A percentile compares a stretch with the other conserved stretches of the same genome.
Conservation (phyloP, 2,888 invertebrate genomes). For the Anodontia alba region DNA sequence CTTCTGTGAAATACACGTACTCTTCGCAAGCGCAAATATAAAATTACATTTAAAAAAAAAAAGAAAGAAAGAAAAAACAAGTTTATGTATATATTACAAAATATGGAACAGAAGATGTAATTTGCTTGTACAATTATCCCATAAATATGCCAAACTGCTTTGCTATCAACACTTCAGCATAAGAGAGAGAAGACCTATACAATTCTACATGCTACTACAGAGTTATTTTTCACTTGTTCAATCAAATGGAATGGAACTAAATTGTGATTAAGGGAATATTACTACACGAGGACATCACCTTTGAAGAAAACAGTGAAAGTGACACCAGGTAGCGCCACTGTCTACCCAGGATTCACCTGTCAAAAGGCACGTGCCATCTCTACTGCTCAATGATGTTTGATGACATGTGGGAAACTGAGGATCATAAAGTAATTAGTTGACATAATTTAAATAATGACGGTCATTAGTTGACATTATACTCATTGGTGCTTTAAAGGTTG, state of each 20-base stretch:
- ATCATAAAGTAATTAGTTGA: slow-evolving; percentile 35
- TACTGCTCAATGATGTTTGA: slow-evolving; percentile 26
- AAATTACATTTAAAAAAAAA: no score
- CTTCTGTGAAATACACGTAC: no score
- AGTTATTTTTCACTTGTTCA: slow-evolving; percentile 20
- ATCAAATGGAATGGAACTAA: no score
- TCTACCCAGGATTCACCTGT: slow-evolving; percentile 40
- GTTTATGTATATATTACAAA: no score
- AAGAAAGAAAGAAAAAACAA: no score
- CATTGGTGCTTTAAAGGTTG: slow-evolving; percentile 12
- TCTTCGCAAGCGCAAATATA: no score
- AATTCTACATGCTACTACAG: neutral
- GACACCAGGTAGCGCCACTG: slow-evolving; percentile 24
- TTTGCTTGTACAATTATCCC: no score
- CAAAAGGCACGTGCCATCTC: slow-evolving; percentile 45
- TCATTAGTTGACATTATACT: slow-evolving; percentile 14
- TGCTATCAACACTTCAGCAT: slow-evolving; percentile 17
- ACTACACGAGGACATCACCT: no score
- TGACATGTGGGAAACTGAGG: slow-evolving; percentile 57
- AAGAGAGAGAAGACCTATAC: neutral
- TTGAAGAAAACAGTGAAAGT: neutral
- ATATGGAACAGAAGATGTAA: no score
- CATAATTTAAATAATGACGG: slow-evolving; percentile 13
- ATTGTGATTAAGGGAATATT: no score
- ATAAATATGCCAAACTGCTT: slow-evolving; percentile 22